These are phyloP conservation scores for Crossocerus cetratus DNA, from an alignment of 2,888 invertebrate genomes.

Conservation along the genomic window DNA sequence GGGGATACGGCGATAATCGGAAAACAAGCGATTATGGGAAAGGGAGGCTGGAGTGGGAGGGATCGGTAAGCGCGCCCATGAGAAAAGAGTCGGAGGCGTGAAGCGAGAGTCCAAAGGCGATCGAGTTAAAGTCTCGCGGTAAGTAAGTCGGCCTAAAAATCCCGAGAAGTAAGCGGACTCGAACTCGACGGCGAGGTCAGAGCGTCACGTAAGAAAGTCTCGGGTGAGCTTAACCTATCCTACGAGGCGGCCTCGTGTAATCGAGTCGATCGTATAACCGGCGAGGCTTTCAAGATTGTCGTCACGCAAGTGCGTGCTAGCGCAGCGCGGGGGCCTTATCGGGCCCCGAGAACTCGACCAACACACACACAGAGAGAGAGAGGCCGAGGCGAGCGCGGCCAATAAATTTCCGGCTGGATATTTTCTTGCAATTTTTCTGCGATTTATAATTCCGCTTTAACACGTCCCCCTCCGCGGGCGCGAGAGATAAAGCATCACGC, in stretches of 20 bases:
- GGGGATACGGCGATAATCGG: too few species aligned
- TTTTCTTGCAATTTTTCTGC: slow-evolving; percentile 41
- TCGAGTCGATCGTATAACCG: slow-evolving; percentile 27
- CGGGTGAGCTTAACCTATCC: slow-evolving; percentile 26
- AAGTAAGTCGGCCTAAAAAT: too few species aligned
- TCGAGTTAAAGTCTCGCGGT: too few species aligned
- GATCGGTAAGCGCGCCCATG: too few species aligned
- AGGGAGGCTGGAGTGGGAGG: too few species aligned
- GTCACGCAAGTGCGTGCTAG: slow-evolving; percentile 55
- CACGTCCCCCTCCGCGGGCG: slow-evolving; percentile 21
- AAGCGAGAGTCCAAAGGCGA: too few species aligned
- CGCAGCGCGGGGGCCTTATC: slow-evolving; percentile 19
- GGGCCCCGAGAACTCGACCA: too few species aligned
- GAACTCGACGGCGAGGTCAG: slow-evolving; percentile 1
- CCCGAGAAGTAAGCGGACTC: background rate
- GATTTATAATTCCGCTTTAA: slow-evolving; percentile 46
- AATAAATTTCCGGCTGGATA: slow-evolving; percentile 41
- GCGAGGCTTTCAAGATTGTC: slow-evolving; percentile 25
- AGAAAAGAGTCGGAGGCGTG: too few species aligned
- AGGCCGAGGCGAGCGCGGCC: background rate
- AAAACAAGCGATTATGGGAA: too few species aligned
- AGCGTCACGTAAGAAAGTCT: slow-evolving; percentile 15
- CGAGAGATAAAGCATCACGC: slow-evolving; percentile 44
- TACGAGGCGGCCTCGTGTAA: slow-evolving; percentile 16
- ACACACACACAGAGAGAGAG: too few species aligned